These are phyloP conservation scores for Nomada flava DNA, from an alignment of 2,888 invertebrate genomes.

Conservation along the genomic window DNA sequence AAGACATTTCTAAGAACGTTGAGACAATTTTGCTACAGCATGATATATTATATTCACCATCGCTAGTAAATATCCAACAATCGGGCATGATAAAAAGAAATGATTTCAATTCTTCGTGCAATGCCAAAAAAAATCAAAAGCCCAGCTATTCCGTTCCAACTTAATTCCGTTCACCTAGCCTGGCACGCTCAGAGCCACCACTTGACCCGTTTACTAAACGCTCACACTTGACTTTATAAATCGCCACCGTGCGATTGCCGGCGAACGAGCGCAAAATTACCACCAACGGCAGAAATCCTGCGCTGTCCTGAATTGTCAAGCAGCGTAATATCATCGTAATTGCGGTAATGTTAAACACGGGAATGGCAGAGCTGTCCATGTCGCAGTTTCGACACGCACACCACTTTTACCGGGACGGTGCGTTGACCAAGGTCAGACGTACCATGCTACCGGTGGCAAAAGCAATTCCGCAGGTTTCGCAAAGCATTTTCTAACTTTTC, in stretches of 20 bases:
- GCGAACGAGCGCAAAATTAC: slow-evolving; percentile 1
- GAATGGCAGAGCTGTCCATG: slow-evolving; percentile 51
- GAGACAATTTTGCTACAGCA: too few relatives aligned
- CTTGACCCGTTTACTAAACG: too few relatives aligned
- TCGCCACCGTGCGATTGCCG: background rate
- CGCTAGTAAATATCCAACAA: too few relatives aligned
- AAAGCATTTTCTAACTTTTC: slow-evolving; percentile 68
- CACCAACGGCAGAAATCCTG: background rate
- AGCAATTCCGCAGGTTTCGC: slow-evolving; percentile 67
- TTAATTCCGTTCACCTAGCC: too few relatives aligned
- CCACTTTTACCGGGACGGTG: slow-evolving; percentile 53
- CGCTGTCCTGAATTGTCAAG: slow-evolving; percentile 21
- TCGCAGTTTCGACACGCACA: slow-evolving; percentile 46
- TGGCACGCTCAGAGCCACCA: too few relatives aligned
- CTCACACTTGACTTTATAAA: too few relatives aligned
- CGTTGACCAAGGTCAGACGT: slow-evolving; percentile 71
- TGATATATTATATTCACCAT: too few relatives aligned
- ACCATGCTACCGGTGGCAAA: slow-evolving; percentile 49
- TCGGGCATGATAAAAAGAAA: too few relatives aligned
- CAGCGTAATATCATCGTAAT: slow-evolving; percentile 44
- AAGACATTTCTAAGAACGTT: too few relatives aligned
- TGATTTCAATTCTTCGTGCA: too few relatives aligned
- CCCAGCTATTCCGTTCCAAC: too few relatives aligned
- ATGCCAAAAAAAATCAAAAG: too few relatives aligned
- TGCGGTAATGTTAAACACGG: slow-evolving; percentile 41